Base-by-base conservation (phyloP, 2,888 invertebrate genomes). In the Sialis fuliginosa region DNA sequence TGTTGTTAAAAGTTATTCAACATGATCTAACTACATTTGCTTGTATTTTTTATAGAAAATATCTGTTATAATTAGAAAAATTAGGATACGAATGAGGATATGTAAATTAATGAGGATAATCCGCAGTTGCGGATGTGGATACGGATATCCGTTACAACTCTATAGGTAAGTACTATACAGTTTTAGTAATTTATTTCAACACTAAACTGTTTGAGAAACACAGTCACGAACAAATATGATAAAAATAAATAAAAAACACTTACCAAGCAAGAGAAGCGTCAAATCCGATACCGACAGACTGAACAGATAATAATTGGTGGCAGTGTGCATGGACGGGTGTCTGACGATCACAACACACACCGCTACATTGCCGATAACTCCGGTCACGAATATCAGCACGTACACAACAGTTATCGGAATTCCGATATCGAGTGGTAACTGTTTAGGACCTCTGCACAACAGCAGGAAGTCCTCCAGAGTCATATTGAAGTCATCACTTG, bases 231-330 rank as follows among this genome's bases (percentile, higher is more conserved):
- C 22, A 22, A 22, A 22, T 22, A 22, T 22, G 2, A 22, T 22
- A 22, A 22, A 22, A 22, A 22, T 22, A 22, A 22, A 22, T 22
- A 37, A 37, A 42, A 7, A 37, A 30, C 12, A 75, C 82, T 78
- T 63, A 84, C 91, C 92, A 55, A 90, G 77, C 5, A 87, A 60
- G 9, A 92, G 68, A 51, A 90, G 72, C 45, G 82, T 74, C 12
- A 92, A 67, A 63, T 93, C 92, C 13, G 90, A 89, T 10, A 91
- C 68, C 12, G 92, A 88, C 64, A 91, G 67, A 60, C 85, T 90
- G 68, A 91, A 87, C 43, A 92, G 70, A 60, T 92, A 93, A 61
- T 87, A 92, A 61, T 93, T 92, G 0, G 92, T 93, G 0, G 90
- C 84, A 0, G 89, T 88, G 57, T 88, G 89, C 81, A 93, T 81